These are phyloP conservation scores for Perognathus longimembris DNA, from an alignment of 2,113 vertebrate genomes.

Conservation along the genomic window DNA sequence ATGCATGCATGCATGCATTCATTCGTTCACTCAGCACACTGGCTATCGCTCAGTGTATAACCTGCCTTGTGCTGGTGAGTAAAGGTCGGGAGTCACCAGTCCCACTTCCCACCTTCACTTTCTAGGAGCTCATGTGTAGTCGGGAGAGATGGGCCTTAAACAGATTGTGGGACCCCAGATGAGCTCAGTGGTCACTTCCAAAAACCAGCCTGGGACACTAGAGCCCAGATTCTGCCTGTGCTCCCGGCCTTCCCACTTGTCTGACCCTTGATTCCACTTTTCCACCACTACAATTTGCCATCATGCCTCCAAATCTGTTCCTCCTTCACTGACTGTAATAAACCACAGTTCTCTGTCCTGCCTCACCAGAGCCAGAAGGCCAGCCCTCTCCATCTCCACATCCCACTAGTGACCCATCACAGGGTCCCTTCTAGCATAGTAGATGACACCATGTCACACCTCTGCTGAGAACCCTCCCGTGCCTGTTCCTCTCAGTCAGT, in stretches of 20 bases:
- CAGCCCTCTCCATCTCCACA: background rate
- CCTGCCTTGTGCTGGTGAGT: background rate
- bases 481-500: background rate
- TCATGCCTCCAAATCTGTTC: background rate
- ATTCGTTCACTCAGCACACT: background rate
- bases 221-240: background rate
- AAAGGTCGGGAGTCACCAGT: background rate
- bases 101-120: background rate
- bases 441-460: background rate
- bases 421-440: background rate
- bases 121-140: background rate
- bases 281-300: background rate
- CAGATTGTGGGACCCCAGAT: rapidly evolving
- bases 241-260: background rate
- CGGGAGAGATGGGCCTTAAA: background rate
- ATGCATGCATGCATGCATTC: background rate
- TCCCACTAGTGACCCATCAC: background rate
- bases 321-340: background rate
- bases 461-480: background rate
- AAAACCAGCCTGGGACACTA: background rate
- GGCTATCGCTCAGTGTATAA: background rate
- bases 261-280: background rate
- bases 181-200: background rate
- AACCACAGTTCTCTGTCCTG: background rate
- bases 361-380: background rate